Conservation (phyloP, 1,140 invertebrate genomes). For the Cylas formicarius region DNA sequence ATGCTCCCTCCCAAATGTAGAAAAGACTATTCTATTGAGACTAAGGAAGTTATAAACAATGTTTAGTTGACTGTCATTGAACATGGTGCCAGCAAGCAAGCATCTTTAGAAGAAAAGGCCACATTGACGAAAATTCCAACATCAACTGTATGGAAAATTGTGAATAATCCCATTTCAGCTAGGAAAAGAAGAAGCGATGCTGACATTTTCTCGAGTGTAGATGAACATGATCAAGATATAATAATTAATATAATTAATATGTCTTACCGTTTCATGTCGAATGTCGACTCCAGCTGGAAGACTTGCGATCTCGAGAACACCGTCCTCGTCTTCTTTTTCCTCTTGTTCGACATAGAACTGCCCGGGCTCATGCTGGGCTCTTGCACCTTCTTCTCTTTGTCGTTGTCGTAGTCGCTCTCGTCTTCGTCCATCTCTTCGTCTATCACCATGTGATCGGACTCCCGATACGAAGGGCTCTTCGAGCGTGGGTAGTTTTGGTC, state of each 20-base stretch:
- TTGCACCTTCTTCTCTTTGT: conserved; percentile 53
- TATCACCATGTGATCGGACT: conserved; percentile 44
- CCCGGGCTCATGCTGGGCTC: conserved; percentile 47
- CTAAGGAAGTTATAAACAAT: too few species aligned
- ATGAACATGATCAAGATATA: conserved; percentile 2
- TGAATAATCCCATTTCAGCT: too few species aligned
- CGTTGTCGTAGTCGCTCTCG: conserved; percentile 57
- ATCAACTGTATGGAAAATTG: too few species aligned
- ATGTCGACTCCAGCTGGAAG: conserved; percentile 95
- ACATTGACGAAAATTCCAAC: too few species aligned
- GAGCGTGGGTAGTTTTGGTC: conserved; percentile 40
- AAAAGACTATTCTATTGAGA: too few species aligned
- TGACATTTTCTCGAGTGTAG: neutral
- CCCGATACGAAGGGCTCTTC: conserved; percentile 41
- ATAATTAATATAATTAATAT: neutral
- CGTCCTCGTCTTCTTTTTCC: conserved; percentile 97
- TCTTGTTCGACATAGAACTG: conserved; percentile 55
- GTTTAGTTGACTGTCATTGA: too few species aligned
- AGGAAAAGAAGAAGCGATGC: too few species aligned
- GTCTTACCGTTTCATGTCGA: conserved; percentile 83
- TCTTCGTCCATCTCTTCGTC: conserved; percentile 63
- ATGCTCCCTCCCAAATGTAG: too few species aligned
- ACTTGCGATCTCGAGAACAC: conserved; percentile 94
- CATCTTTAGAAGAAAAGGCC: too few species aligned
- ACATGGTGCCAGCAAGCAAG: too few species aligned